These are phyloP conservation scores for Thunnus albacares DNA, from an alignment of 2,797 vertebrate genomes.

Conservation along the genomic window DNA sequence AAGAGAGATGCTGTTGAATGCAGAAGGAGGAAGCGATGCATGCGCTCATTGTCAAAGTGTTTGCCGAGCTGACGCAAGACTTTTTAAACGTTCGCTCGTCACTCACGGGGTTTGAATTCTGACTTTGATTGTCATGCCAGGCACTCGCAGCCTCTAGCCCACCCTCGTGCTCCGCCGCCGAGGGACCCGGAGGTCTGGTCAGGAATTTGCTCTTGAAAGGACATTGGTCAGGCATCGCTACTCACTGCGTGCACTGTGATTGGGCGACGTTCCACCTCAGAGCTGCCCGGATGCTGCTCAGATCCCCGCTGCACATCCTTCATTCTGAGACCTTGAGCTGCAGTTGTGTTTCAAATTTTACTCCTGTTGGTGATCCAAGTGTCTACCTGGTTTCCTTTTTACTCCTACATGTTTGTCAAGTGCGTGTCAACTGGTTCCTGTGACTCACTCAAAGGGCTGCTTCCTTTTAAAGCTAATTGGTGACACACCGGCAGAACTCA, in stretches of 20 bases:
- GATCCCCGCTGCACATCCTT: conserved; percentile 9
- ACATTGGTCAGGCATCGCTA: conserved; percentile 36
- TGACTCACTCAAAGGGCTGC: conserved; percentile 31
- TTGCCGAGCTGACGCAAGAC: conserved; percentile 62
- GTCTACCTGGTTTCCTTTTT: conserved; percentile 15
- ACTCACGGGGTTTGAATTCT: conserved; percentile 49
- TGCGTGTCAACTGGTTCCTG: conserved; percentile 21
- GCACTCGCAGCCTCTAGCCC: conserved; percentile 44
- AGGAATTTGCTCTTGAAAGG: conserved; percentile 68
- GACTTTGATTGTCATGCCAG: conserved; percentile 68
- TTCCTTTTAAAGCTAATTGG: conserved; percentile 46
- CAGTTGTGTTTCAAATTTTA: conserved; percentile 18
- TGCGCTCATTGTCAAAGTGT: conserved; percentile 56
- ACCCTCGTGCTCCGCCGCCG: conserved; percentile 1
- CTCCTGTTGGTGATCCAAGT: conserved; percentile 26
- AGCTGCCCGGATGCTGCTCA: conserved; percentile 14
- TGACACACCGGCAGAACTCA: conserved; percentile 18
- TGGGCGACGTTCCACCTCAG: not conserved
- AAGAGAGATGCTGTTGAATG: conserved; percentile 55
- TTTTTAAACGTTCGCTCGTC: conserved; percentile 51
- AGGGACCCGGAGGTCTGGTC: conserved; percentile 33
- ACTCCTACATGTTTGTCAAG: conserved; percentile 41
- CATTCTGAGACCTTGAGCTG: conserved; percentile 28
- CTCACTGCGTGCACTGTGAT: conserved; percentile 12
- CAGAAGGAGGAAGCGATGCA: conserved; percentile 39